These are phyloP conservation scores for Pelmatolapia mariae DNA, from an alignment of 2,113 vertebrate species.

Conservation along the genomic window DNA sequence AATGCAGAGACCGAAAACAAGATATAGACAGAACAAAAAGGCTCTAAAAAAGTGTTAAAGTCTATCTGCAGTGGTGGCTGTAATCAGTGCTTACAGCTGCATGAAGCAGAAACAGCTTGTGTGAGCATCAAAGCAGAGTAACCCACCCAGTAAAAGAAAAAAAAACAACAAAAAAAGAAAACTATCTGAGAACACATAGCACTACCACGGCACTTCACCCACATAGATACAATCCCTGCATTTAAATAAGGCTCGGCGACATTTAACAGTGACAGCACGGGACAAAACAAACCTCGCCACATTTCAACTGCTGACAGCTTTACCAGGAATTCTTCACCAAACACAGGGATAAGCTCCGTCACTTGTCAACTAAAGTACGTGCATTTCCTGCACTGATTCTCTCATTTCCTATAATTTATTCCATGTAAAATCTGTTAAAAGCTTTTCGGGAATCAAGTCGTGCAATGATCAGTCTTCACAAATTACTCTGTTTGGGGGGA, in stretches of 20 bases:
- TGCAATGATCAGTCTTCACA: not conserved
- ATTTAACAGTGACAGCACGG: constrained; percentile 31
- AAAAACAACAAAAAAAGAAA: not conserved
- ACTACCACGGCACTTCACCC: not conserved
- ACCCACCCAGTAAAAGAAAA: not conserved
- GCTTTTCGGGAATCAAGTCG: not conserved
- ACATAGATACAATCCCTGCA: constrained; percentile 33
- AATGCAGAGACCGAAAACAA: not conserved
- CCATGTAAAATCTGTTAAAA: not conserved
- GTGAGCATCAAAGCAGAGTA: constrained; percentile 10
- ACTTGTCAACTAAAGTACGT: constrained; percentile 3
- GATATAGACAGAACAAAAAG: not conserved
- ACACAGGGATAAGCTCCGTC: not conserved
- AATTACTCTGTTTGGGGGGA: not conserved
- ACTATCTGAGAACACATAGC: not conserved
- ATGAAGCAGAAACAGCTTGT: not conserved
- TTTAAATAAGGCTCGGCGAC: constrained; percentile 44
- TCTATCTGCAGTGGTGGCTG: not conserved
- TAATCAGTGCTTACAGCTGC: constrained; percentile 1
- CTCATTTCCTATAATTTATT: not conserved
- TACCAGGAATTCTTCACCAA: not conserved
- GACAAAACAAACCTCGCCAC: constrained; percentile 31
- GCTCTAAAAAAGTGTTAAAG: not conserved
- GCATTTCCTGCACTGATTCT: constrained; percentile 2
- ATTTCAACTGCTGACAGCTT: constrained; percentile 35